These are phyloP conservation scores for Troides oblongomaculatus DNA, from an alignment of 2,888 invertebrate species.

Conservation along the genomic window DNA sequence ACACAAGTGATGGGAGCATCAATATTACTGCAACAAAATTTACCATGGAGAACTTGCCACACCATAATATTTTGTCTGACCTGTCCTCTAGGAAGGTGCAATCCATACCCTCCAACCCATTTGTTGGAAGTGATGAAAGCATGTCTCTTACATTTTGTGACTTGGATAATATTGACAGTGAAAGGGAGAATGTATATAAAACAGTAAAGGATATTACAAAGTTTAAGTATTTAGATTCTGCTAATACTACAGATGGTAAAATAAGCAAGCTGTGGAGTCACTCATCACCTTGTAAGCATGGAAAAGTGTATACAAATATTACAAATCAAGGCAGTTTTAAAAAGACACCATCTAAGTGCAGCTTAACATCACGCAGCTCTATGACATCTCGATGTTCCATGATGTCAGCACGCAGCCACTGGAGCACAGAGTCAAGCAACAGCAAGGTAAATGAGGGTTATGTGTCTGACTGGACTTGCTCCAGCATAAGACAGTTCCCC, in stretches of 20 bases:
- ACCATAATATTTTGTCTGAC: slow-evolving; percentile 67
- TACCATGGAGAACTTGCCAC: slow-evolving; percentile 69
- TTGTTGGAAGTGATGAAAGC: slow-evolving; percentile 75
- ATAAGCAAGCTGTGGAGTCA: slow-evolving; percentile 56
- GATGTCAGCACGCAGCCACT: slow-evolving; percentile 54
- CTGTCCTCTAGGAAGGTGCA: slow-evolving; percentile 67
- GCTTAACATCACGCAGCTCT: slow-evolving; percentile 61
- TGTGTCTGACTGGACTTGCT: slow-evolving; percentile 50
- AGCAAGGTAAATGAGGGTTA: slow-evolving; percentile 50
- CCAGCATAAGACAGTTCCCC: slow-evolving; percentile 48
- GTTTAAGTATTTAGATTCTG: slow-evolving; percentile 71
- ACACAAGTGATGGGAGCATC: slow-evolving; percentile 76
- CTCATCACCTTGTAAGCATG: slow-evolving; percentile 70
- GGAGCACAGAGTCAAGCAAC: slow-evolving; percentile 52
- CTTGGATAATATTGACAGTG: slow-evolving; percentile 56
- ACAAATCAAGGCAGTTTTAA: slow-evolving; percentile 54
- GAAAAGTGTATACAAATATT: slow-evolving; percentile 61
- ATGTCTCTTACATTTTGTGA: slow-evolving; percentile 74
- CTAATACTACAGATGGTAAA: slow-evolving; percentile 63
- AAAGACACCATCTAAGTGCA: slow-evolving; percentile 69
- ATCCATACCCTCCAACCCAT: slow-evolving; percentile 69
- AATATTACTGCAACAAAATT: slow-evolving; percentile 77
- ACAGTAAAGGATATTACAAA: slow-evolving; percentile 58
- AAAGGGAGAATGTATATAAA: slow-evolving; percentile 48
- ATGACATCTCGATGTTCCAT: slow-evolving; percentile 55